Evolutionary conservation across 2,797 vertebrate genomes (phyloP).

Genomic region (Diceros bicornis): DNA sequence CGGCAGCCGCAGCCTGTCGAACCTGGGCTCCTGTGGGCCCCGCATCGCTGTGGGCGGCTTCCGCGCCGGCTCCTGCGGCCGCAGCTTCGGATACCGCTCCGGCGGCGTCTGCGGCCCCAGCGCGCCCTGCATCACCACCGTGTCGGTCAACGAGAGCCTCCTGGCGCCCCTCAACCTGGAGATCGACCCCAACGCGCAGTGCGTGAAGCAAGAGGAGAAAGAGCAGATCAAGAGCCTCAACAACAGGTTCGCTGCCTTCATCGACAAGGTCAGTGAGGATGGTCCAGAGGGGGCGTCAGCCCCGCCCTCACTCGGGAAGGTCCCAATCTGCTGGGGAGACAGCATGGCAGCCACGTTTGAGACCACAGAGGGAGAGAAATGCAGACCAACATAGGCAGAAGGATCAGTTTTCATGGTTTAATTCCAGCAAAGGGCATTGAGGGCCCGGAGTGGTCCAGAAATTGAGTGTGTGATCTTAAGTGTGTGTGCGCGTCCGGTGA

Average conservation of each 20-base stretch:
- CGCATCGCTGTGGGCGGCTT: constrained; percentile 76
- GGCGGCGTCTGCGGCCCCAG: constrained; percentile 82
- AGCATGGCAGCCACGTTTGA: neutral
- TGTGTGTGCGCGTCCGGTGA: neutral
- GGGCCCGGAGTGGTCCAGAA: neutral
- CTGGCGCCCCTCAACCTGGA: constrained; percentile 82
- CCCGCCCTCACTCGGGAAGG: neutral
- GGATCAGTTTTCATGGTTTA: neutral
- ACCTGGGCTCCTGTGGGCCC: neutral
- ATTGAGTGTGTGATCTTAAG: neutral
- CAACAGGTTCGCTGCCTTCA: constrained; percentile 93
- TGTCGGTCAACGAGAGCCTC: constrained; percentile 82
- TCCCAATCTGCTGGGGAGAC: neutral
- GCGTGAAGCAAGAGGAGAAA: constrained; percentile 86
- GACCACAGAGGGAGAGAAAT: neutral
- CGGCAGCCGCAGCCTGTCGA: constrained; percentile 80
- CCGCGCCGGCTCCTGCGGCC: constrained; percentile 76
- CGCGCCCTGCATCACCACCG: constrained; percentile 72
- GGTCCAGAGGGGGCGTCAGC: neutral
- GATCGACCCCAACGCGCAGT: constrained; percentile 77
- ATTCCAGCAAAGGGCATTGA: neutral
- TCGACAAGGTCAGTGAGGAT: constrained; percentile 91
- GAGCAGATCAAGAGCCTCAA: constrained; percentile 95
- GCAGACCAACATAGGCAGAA: neutral
- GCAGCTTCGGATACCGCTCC: constrained; percentile 85